Conservation (phyloP, 2,888 invertebrate species). For the Dorcus hopei region DNA sequence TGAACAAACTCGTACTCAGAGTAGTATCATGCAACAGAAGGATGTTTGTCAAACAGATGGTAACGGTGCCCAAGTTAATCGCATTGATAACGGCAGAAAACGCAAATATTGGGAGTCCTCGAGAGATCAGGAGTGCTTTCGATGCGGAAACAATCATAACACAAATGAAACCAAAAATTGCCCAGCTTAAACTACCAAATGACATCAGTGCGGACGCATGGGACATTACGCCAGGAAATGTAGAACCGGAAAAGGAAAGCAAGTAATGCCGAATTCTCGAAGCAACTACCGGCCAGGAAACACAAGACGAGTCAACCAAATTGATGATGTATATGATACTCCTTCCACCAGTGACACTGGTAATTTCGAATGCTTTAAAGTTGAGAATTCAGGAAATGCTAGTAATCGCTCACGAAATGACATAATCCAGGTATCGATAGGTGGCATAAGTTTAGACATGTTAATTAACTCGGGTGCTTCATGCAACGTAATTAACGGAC, state of each 20-base stretch:
- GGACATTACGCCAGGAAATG: conserved; percentile 22
- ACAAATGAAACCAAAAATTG: conserved; percentile 18
- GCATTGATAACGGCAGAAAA: not conserved
- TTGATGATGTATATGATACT: too few relatives aligned
- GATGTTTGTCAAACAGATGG: not conserved
- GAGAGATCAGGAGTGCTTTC: not conserved
- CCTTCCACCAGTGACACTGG: not conserved
- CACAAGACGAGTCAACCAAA: too few relatives aligned
- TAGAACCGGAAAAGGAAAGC: conserved; percentile 1
- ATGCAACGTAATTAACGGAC: not conserved
- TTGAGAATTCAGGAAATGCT: not conserved
- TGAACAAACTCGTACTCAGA: conserved; percentile 6
- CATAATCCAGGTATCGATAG: not conserved
- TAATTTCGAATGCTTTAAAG: not conserved
- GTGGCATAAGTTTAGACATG: not conserved
- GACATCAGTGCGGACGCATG: conserved; percentile 18
- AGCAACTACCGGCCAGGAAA: too few relatives aligned
- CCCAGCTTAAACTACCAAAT: conserved; percentile 17
- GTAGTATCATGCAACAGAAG: not conserved
- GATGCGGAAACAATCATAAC: not conserved
- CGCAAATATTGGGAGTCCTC: not conserved
- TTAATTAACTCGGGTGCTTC: conserved; percentile 2
- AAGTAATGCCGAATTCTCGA: too few relatives aligned
- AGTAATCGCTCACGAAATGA: not conserved
- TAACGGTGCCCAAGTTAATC: not conserved